Base-by-base conservation (phyloP, 1,140 invertebrate genomes). In the Kradibia gibbosae region DNA sequence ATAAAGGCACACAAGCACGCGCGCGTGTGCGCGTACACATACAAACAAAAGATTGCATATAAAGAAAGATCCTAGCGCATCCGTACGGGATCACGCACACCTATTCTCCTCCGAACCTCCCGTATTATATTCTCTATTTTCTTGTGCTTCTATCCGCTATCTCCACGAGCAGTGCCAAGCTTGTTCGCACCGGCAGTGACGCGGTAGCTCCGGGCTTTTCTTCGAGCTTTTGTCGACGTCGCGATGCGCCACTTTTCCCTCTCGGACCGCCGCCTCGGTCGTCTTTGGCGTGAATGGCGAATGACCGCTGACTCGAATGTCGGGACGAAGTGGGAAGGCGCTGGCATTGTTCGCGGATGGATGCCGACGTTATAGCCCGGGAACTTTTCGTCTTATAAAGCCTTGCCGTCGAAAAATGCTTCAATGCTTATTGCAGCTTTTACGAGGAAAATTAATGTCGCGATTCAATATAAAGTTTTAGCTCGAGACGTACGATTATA, bases 261-360 rank as follows among this genome's bases (percentile, higher is more conserved):
- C n/a, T 42, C 53, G 34, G 34, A 36, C 74, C 57, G 15, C 25
- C 34, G 53, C 22, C 73, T 53, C 28, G 42, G 70, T 71, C 70
- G 42, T 48, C 45, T 34, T 48, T 34, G n/a, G 73, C 39, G 13
- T 76, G 74, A 76, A 76, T 76, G 74, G 36, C 34, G 74, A 76
- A 76, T 76, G 74, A 76, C 74, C 74, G 45, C 60, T 34, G 60
- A 39, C 73, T 75, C 73, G 31, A 65, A 65, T 31, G 34, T 53
- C 17, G 50, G 22, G 7, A 20, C 5, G 73, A 25, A 4, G 31
- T 20, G 8, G 0, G 53, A 36, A 22, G 22, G 1, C 22, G 28
- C 0, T 3, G 22, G 42, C 22, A 62, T 76, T 76, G 74, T 76
- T 76, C 36, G 39, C 50, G 34, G 0, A 55, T 39, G 20, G 20